A percentile compares a stretch with the other conserved stretches of the same genome.
Evolutionary conservation across 2,113 vertebrate genomes (phyloP).

Genomic region (Ornithorhynchus anatinus): DNA sequence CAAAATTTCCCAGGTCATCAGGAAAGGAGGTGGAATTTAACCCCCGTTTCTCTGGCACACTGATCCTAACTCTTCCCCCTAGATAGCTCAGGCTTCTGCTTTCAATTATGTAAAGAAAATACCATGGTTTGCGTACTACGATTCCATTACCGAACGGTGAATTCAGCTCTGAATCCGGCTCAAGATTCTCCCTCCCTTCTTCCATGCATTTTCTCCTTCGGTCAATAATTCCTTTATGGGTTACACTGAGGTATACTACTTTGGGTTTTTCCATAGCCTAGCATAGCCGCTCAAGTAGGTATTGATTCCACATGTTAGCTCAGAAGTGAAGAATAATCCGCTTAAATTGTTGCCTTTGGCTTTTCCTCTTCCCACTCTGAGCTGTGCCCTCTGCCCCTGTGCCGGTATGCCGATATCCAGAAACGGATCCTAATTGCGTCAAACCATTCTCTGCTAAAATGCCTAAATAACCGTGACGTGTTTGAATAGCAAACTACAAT

Average conservation of each 20-base stretch:
- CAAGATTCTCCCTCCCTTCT: constrained; percentile 27
- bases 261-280: constrained; percentile 65
- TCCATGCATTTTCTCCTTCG: constrained; percentile 45
- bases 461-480: constrained; percentile 57
- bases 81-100: not conserved
- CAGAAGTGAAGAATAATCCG: constrained; percentile 72
- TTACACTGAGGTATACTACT: constrained; percentile 61
- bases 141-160: constrained; percentile 3
- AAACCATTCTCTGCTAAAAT: constrained; percentile 64
- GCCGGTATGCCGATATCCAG: constrained; percentile 66
- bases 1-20: not conserved
- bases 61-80: not conserved
- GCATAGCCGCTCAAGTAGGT: constrained; percentile 74
- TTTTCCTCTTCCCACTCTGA: constrained; percentile 70
- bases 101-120: constrained; percentile 31
- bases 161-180: constrained; percentile 43
- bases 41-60: not conserved
- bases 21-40: not conserved
- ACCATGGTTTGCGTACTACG: constrained; percentile 1
- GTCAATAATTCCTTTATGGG: constrained; percentile 74
- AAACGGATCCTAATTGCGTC: constrained; percentile 73
- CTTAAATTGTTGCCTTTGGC: constrained; percentile 76
- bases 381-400: constrained; percentile 68
- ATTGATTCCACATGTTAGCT: constrained; percentile 79
- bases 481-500: constrained; percentile 54